Base-by-base conservation (phyloP, 2,888 invertebrate species). In the Clepsis dumicolana region DNA sequence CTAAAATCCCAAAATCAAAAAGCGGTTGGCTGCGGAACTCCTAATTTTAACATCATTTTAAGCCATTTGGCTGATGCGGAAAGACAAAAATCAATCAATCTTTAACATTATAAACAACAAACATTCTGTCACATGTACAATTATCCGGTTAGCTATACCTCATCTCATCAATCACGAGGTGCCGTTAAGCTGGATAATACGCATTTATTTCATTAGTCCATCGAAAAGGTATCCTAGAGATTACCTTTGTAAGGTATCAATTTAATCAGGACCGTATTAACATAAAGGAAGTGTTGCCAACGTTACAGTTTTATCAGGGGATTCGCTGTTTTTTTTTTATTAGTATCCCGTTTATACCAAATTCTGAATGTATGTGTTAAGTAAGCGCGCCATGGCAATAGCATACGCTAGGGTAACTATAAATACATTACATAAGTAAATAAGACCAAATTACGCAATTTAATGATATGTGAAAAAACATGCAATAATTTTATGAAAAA, bases 161-260 rank as follows among this genome's bases (percentile, higher is more conserved):
- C 16, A 16, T 44, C 48, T 48, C 48, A 48, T 21, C 44, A 44
- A 44, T 44, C 48, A 48, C 21, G 7, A 24, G 2, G n/a, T n/a
- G 65, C 60, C 21, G 41, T 59, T 29, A 44, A n/a, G 41, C 18
- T 4, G n/a, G 54, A 14, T 12, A n/a, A 63, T 29, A 70, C 67
- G 70, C 75, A 79, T 75, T 75, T 73, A 73, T 71, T 71, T 64
- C 71, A 73, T 71, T 73, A 69, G 71, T 71, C 72, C 62, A 73
- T 79, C 72, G 64, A 71, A 74, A 78, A 76, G 68, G 68, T 70
- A 73, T 75, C 77, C 79, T 71, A 73, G 71, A 74, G 75, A 75
- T 70, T 71, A 63, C 61, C 71, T 72, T 76, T 71, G 69, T 71
- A 74, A 75, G 78, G 74, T 77, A 79, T 75, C 77, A 76, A 78